Evolutionary conservation across 1,140 invertebrate genomes (phyloP).

Genomic region (Procambarus clarkii): DNA sequence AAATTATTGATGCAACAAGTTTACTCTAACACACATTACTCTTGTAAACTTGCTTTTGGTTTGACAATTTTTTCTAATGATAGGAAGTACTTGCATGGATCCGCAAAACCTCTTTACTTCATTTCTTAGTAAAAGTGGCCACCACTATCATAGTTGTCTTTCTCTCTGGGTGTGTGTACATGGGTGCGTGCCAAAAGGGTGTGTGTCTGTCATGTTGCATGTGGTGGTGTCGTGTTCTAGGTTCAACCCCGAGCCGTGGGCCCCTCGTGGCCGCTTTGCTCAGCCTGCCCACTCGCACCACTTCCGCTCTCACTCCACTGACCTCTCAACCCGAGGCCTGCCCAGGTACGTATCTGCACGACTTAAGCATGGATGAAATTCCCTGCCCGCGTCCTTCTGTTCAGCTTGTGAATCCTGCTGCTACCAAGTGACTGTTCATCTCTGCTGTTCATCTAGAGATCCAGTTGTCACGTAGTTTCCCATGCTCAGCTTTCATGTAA

Average conservation of each 20-base stretch:
- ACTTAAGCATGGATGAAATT: conserved; percentile 14
- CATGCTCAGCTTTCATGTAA: background rate
- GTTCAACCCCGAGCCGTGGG: conserved; percentile 73
- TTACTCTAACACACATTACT: conserved; percentile 10
- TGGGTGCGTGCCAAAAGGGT: conserved; percentile 29
- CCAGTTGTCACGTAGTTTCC: conserved; percentile 4
- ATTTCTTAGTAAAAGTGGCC: conserved; percentile 15
- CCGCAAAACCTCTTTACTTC: background rate
- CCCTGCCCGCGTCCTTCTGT: conserved; percentile 4
- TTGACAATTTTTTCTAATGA: conserved; percentile 16
- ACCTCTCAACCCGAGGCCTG: conserved; percentile 65
- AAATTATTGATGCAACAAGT: background rate
- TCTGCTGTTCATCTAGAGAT: background rate
- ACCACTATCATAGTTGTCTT: conserved; percentile 47
- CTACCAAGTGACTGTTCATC: background rate
- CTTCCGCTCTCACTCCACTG: conserved; percentile 71
- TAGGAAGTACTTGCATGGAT: conserved; percentile 7
- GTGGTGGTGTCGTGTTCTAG: conserved; percentile 70
- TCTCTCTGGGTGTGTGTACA: conserved; percentile 17
- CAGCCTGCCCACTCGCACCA: conserved; percentile 72
- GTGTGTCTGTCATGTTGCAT: conserved; percentile 65
- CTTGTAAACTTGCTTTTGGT: background rate
- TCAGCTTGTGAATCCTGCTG: conserved; percentile 24
- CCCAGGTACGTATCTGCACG: conserved; percentile 59
- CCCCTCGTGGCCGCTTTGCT: conserved; percentile 71